Base-by-base conservation (phyloP, 30 jellyfish, hydroid and myxozoan genomes). In the Turritopsis rubra region DNA sequence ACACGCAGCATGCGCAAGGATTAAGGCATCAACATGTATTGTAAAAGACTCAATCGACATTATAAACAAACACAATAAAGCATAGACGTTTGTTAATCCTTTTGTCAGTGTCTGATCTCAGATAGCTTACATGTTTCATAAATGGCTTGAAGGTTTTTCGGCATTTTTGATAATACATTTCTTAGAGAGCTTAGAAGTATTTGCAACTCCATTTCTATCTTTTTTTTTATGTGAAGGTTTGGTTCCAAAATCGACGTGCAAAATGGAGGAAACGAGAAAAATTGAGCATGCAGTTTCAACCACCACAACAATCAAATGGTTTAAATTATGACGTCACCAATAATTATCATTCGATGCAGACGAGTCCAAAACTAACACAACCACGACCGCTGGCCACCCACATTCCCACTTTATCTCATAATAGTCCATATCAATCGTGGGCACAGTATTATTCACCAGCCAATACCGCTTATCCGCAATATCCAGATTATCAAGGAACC, bases 231-330 rank as follows among this genome's bases (percentile, higher is more conserved):
- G n/a, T n/a, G n/a, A n/a, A 94, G 99, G 99, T 94, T 16, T 94
- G 99, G 99, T 94, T 94, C 66, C 99, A 94, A 77, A 94, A 94
- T 71, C 88, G 99, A 22, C 75, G 99, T 71, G 99, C 99, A 75
- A 94, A 94, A 72, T 94, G 99, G 99, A 71, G 99, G 79, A 94
- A 94, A 79, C 85, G 96, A 29, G 99, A 94, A 77, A 94, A 94
- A 79, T 79, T 94, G 23, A 86, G 84, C 66, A 74, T 76, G 85
- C 86, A 90, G 54, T 74, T 85, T 65, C 99, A 94, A 54, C 98
- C 81, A 70, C 91, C 75, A 54, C 98, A 86, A 54, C 99, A 83
- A 54, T 81, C 73, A 25, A 76, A 81, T 28, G 75, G 68, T 52
- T 71, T 71, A 28, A 91, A 95, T 17, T 86, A 96, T 53, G 99